Evolutionary conservation across 2,797 vertebrate species (phyloP), one percentile per base, ranked within the genome.

Genomic region (Sebastes jordani): DNA sequence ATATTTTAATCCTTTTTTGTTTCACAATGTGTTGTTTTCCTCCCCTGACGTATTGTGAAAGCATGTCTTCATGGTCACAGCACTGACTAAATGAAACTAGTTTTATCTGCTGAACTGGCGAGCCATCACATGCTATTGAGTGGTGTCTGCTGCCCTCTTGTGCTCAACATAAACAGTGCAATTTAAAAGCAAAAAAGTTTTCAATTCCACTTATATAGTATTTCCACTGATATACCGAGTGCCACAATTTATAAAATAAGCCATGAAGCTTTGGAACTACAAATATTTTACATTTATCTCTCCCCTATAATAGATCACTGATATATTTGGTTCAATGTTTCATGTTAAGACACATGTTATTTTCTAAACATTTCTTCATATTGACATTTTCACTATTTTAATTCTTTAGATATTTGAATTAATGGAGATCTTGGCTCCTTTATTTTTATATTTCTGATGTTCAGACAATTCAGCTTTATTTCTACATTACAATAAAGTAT

Each of bases 101-200:
- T 59, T 76, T 9, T 46, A 4, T 34, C 72, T 69, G 42, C 63
- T 61, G 32, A 78, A 73, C 54, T 60, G 25, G 16, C 4, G 5
- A 32, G 7, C 23, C 1, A 2, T 54, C 14, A 3, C 49, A 20
- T 79, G 63, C 65, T 75, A 93, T 96, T 94, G 29, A 68, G 76
- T 93, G 95, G 95, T 93, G 92, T 95, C 34, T 96, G 95, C 86
- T 84, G 83, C 93, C 94, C 87, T 95, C 95, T 74, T 73, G 91
- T 95, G 95, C 86, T 30, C 20, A 55, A 25, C 11, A 3, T 42
- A 23, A 42, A 30, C 0, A 75, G 1, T 82, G 61, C 67, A 13
- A 14, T n/a, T 71, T 34, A 10, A 65, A 68, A 14, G 1, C 2
- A 2, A 4, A 20, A 20, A 5, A 3, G 7, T 58, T 42, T 59